phyloP scores from a whole-genome alignment of 2,888 invertebrate species.

The Zygogramma bicolorata region DNA sequence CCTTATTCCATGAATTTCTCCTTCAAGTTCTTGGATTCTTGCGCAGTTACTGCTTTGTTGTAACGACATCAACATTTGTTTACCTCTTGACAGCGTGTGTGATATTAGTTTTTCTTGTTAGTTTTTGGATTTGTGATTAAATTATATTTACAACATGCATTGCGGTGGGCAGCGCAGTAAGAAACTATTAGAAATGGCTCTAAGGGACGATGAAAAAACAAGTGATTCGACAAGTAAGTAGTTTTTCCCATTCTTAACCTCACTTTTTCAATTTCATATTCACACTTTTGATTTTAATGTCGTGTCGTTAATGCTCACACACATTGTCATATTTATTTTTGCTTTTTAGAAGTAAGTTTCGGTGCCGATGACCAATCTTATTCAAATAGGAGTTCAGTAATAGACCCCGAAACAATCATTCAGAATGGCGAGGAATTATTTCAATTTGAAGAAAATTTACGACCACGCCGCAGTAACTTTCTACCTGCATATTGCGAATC shows the following conservation, averaged over 20 bases:
- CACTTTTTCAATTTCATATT: slow-evolving; percentile 12
- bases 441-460: slow-evolving; percentile 16
- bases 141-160: slow-evolving; percentile 8
- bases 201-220: slow-evolving; percentile 12
- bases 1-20: slow-evolving; percentile 16
- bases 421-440: slow-evolving; percentile 11
- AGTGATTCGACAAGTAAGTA: slow-evolving; percentile 12
- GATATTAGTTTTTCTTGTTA: slow-evolving; percentile 3
- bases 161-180: slow-evolving; percentile 15
- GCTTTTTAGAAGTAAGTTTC: slow-evolving; percentile 14
- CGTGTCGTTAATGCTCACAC: neutral
- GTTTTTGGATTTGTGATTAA: slow-evolving; percentile 12
- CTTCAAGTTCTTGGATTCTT: slow-evolving; percentile 7
- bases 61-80: slow-evolving; percentile 11
- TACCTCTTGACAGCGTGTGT: slow-evolving; percentile 11
- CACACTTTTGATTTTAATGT: slow-evolving; percentile 1
- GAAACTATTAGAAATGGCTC: slow-evolving; percentile 9
- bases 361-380: slow-evolving; percentile 8
- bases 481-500: slow-evolving; percentile 7
- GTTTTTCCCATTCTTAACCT: slow-evolving; percentile 17
- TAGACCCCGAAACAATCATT: slow-evolving; percentile 14
- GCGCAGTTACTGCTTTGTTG: slow-evolving; percentile 12
- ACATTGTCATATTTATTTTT: slow-evolving; percentile 6
- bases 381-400: slow-evolving; percentile 12
- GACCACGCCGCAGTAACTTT: slow-evolving; percentile 17